Percentiles rank a stretch among this genome's conserved stretches.
These are phyloP conservation scores for Drosophila subobscura DNA, from an alignment of 1,140 invertebrate species.

Conservation along the genomic window DNA sequence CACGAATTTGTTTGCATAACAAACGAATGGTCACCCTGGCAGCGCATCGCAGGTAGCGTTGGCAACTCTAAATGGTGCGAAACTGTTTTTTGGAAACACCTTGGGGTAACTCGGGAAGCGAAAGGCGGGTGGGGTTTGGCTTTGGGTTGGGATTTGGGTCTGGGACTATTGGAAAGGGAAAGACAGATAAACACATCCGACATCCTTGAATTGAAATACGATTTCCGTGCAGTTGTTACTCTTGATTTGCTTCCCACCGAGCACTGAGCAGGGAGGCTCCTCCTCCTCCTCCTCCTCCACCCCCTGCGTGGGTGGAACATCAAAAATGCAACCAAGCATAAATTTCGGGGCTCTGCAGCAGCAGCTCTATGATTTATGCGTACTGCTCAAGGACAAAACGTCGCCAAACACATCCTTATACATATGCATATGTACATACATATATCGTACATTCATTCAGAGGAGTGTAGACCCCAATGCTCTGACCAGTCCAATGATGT, in stretches of 20 bases:
- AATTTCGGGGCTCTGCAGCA: conserved; percentile 51
- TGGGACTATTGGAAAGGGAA: neutral
- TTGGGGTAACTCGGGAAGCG: conserved; percentile 19
- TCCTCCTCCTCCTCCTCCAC: neutral
- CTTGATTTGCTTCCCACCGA: conserved; percentile 7
- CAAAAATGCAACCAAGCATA: conserved; percentile 74
- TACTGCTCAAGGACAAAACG: conserved; percentile 68
- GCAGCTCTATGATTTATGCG: conserved; percentile 68
- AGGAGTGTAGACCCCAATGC: neutral
- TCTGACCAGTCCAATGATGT: conserved; percentile 52
- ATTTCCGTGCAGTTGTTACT: conserved; percentile 18
- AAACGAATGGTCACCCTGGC: conserved; percentile 60
- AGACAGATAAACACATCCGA: conserved; percentile 12
- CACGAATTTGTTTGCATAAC: conserved; percentile 47
- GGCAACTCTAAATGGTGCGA: conserved; percentile 38
- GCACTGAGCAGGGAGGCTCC: too few relatives aligned
- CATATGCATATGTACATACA: neutral
- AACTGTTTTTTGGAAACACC: conserved; percentile 43
- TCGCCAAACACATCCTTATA: conserved; percentile 34
- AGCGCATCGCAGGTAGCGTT: conserved; percentile 37
- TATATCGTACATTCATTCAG: conserved; percentile 2
- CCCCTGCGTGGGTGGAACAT: conserved; percentile 24
- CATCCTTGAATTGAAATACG: conserved; percentile 36
- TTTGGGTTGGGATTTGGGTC: too few relatives aligned
- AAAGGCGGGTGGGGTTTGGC: neutral